phyloP scores from a whole-genome alignment of 2,888 invertebrate species.

The Cephonodes hylas region DNA sequence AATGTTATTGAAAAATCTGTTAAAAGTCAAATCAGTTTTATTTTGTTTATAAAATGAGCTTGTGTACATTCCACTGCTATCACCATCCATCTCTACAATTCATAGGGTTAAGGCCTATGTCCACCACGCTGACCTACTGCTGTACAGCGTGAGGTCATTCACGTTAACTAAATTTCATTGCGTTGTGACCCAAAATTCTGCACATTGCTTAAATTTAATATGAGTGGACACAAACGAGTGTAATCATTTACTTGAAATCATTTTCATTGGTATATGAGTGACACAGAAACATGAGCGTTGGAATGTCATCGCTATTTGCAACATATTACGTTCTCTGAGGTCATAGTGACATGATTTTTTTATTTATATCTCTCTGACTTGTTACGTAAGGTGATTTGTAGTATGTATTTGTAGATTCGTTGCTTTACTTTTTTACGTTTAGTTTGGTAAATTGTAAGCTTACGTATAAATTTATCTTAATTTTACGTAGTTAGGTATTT shows the following conservation, averaged over 20 bases:
- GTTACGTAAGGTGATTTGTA: neutral
- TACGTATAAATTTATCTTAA: no score
- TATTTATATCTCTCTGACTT: neutral
- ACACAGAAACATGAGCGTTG: constrained; percentile 4
- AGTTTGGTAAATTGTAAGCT: no score
- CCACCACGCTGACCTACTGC: no score
- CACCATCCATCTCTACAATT: no score
- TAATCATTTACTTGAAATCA: constrained; percentile 9
- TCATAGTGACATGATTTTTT: constrained; percentile 9
- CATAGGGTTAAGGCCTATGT: no score
- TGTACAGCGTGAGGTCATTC: neutral
- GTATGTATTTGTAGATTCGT: neutral
- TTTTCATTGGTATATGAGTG: neutral
- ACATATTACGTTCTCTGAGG: constrained; percentile 1
- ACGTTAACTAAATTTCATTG: neutral
- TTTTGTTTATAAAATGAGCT: no score
- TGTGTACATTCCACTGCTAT: no score
- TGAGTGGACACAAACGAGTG: neutral
- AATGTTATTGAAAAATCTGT: no score
- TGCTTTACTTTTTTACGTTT: neutral
- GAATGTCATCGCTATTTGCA: constrained; percentile 9
- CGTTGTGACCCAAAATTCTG: neutral
- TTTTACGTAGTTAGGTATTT: no score
- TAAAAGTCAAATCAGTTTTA: no score
- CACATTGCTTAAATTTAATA: neutral